Evolutionary conservation across 2,797 vertebrate species (phyloP).

Genomic region (Sus cebifrons): DNA sequence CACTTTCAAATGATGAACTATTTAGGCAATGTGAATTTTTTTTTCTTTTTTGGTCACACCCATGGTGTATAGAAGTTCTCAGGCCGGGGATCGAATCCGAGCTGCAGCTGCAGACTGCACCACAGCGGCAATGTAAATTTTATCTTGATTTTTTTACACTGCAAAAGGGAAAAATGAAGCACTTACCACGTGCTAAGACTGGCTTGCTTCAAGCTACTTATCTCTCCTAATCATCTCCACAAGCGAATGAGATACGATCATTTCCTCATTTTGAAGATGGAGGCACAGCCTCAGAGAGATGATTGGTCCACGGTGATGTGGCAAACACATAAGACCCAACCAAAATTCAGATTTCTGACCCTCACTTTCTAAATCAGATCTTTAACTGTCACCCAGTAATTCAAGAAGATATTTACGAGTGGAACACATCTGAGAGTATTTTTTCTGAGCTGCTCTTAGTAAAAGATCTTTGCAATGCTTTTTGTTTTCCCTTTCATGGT

Average conservation of each 20-base stretch:
- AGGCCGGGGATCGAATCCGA: too few relatives aligned
- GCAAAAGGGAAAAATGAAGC: not conserved
- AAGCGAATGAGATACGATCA: not conserved
- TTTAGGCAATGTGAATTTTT: not conserved
- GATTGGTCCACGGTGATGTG: not conserved
- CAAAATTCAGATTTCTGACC: conserved; percentile 12
- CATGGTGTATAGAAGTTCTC: too few relatives aligned
- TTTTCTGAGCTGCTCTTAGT: not conserved
- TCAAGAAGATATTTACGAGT: not conserved
- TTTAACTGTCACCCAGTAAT: not conserved
- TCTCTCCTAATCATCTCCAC: not conserved
- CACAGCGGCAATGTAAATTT: not conserved
- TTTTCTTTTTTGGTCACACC: too few relatives aligned
- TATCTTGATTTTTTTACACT: not conserved
- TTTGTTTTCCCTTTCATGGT: not conserved
- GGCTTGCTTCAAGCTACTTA: not conserved
- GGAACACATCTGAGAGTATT: not conserved
- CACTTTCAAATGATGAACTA: not conserved
- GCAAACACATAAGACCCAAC: not conserved
- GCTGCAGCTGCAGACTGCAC: too few relatives aligned
- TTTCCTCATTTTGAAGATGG: conserved; percentile 9
- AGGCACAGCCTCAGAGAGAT: not conserved
- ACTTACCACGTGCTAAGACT: not conserved
- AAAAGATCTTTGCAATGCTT: not conserved
- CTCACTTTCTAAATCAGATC: not conserved